Conservation (phyloP, 2,113 vertebrate genomes). For the Seriola dumerili region DNA sequence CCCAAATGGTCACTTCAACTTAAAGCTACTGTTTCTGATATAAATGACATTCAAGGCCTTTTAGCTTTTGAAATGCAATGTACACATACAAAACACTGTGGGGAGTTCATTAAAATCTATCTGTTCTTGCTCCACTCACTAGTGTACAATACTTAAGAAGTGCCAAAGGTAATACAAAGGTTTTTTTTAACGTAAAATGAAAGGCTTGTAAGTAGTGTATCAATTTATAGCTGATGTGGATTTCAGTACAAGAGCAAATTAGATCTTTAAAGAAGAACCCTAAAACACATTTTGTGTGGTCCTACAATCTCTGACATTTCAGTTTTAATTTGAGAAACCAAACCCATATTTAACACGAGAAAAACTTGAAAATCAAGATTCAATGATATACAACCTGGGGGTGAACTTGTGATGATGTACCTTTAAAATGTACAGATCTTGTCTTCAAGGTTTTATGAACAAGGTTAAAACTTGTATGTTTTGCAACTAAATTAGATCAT, state of each 20-base stretch:
- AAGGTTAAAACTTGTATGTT: neutral
- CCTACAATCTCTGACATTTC: neutral
- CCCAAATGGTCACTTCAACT: slow-evolving; percentile 6
- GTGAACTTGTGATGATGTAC: neutral
- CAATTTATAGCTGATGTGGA: neutral
- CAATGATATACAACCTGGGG: neutral
- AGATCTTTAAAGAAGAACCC: neutral
- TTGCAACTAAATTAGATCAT: neutral
- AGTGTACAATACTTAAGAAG: neutral
- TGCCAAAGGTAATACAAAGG: slow-evolving; percentile 12
- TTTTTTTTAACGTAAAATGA: neutral
- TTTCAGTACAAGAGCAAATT: slow-evolving; percentile 1
- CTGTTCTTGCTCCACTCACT: neutral
- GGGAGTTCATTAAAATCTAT: neutral
- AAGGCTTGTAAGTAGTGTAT: neutral
- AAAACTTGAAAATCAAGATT: neutral
- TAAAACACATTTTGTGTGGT: neutral
- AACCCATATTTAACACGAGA: neutral
- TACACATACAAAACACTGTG: neutral
- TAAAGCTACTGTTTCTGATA: slow-evolving; percentile 13
- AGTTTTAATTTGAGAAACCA: slow-evolving; percentile 2
- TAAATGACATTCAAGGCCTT: neutral
- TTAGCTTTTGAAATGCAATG: slow-evolving; percentile 8
- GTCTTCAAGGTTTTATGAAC: slow-evolving; percentile 6
- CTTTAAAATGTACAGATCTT: neutral